These are phyloP conservation scores for Albula glossodonta DNA, from an alignment of 2,113 vertebrate species.

Conservation along the genomic window DNA sequence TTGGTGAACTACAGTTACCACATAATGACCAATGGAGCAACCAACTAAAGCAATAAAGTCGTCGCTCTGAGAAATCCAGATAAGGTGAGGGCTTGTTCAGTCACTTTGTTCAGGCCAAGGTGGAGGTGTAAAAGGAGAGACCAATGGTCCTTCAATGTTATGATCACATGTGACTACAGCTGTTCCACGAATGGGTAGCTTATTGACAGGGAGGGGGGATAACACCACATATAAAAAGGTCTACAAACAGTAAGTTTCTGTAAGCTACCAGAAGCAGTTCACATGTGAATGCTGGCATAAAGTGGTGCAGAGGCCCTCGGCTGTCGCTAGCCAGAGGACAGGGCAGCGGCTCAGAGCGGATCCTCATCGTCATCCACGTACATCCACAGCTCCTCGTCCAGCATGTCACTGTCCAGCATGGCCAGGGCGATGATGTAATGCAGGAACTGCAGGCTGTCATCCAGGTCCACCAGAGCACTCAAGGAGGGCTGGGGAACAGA, in stretches of 20 bases:
- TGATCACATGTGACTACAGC: not conserved
- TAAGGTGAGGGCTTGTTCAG: not conserved
- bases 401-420: slow-evolving; percentile 34
- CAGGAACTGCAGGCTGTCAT: slow-evolving; percentile 50
- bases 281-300: not conserved
- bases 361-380: not conserved
- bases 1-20: not conserved
- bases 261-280: slow-evolving; percentile 11
- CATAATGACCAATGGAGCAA: not conserved
- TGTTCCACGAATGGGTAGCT: not conserved
- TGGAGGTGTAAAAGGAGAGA: not conserved
- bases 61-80: not conserved
- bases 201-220: not conserved
- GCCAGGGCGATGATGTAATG: slow-evolving; percentile 63
- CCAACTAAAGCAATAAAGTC: not conserved
- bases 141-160: not conserved
- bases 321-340: not conserved
- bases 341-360: slow-evolving; percentile 24
- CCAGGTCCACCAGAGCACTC: slow-evolving; percentile 60
- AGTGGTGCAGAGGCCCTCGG: not conserved
- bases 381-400: not conserved
- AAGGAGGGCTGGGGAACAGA: slow-evolving; percentile 37
- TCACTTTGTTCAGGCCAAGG: not conserved
- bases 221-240: slow-evolving; percentile 54
- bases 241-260: slow-evolving; percentile 48